Evolutionary conservation across 2,113 vertebrate genomes (phyloP).

Genomic region (Beaufortia kweichowensis): DNA sequence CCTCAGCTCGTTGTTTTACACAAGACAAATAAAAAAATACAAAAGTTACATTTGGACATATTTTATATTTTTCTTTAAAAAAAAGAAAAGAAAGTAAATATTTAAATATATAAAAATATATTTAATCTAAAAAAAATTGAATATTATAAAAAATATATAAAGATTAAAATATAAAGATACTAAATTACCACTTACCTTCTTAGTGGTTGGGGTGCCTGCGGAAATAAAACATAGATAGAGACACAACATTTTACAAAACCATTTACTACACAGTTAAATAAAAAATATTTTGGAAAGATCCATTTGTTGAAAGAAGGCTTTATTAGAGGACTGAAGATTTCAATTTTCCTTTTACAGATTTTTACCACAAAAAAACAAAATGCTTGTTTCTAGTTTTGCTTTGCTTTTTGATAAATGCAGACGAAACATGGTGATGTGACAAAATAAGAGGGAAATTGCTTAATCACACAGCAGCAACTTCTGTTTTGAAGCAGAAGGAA

Average conservation of each 20-base stretch:
- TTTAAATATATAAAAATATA: no score
- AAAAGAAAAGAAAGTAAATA: no score
- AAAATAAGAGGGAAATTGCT: background rate
- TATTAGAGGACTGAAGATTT: no score
- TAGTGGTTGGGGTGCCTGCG: constrained; percentile 61
- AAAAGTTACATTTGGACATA: background rate
- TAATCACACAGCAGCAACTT: background rate
- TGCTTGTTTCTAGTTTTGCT: background rate
- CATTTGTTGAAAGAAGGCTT: no score
- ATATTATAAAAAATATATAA: no score
- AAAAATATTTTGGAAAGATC: background rate
- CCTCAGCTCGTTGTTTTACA: background rate
- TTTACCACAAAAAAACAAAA: background rate
- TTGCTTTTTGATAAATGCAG: background rate
- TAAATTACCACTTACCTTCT: constrained; percentile 66
- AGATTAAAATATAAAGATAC: background rate
- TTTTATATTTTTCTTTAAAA: background rate
- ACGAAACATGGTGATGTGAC: background rate
- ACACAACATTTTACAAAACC: background rate
- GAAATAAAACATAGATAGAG: background rate
- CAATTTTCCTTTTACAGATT: no score
- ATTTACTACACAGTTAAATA: background rate
- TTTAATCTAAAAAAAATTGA: no score
- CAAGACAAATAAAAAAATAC: background rate
- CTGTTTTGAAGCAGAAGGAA: background rate